These are phyloP conservation scores for Ferdinandea cuprea DNA, from an alignment of 2,888 invertebrate genomes.

Conservation along the genomic window DNA sequence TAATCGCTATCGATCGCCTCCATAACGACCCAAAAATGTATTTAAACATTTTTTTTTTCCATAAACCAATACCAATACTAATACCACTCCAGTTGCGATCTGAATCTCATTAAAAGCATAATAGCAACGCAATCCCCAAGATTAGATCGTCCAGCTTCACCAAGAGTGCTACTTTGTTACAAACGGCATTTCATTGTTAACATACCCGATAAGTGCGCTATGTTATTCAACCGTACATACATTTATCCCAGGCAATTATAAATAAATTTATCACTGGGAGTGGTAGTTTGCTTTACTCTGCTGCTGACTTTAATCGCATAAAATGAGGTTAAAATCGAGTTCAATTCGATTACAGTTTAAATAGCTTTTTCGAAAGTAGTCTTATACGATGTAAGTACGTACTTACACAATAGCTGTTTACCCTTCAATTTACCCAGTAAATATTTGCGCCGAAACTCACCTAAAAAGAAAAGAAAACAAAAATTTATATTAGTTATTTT, in stretches of 20 bases:
- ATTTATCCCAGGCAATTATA: conserved; percentile 25
- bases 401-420: conserved; percentile 7
- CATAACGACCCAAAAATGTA: too few relatives aligned
- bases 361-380: conserved; percentile 10
- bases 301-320: conserved; percentile 16
- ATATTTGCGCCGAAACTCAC: conserved; percentile 19
- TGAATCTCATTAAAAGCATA: conserved; percentile 31
- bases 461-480: conserved; percentile 36
- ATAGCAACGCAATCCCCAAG: conserved; percentile 7
- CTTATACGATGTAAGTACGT: neutral
- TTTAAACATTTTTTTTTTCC: too few relatives aligned
- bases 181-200: conserved; percentile 43
- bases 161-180: conserved; percentile 12
- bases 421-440: neutral
- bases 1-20: too few relatives aligned
- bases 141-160: conserved; percentile 27
- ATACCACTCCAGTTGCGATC: neutral
- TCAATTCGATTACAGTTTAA: conserved; percentile 25
- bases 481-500: conserved; percentile 32
- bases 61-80: too few relatives aligned
- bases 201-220: conserved; percentile 24
- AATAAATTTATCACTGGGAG: conserved; percentile 58
- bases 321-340: conserved; percentile 49
- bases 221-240: conserved; percentile 17
- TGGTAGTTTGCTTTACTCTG: conserved; percentile 28